Conservation (phyloP, 2,113 vertebrate species). For the Anser brachyrhynchus region DNA sequence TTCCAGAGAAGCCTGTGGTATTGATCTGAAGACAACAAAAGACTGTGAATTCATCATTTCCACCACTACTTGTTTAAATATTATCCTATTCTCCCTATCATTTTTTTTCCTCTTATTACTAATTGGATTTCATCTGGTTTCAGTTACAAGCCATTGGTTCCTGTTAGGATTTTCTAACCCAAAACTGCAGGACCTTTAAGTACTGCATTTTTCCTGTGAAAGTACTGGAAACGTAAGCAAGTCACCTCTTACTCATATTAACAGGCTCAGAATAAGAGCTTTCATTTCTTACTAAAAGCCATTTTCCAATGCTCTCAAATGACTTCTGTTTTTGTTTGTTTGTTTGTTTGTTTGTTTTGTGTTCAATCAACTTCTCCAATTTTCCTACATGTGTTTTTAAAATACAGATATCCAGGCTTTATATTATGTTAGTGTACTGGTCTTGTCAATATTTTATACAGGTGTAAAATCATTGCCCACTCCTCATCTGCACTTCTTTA, state of each 20-base stretch:
- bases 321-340: not conserved
- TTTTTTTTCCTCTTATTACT: not conserved
- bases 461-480: not conserved
- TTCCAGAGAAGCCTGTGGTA: not conserved
- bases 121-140: slow-evolving; percentile 4
- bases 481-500: not conserved
- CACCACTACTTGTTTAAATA: slow-evolving; percentile 5
- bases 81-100: not conserved
- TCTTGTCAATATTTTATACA: not conserved
- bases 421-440: not conserved
- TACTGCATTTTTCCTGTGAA: not conserved
- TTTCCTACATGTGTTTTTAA: not conserved
- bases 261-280: not conserved
- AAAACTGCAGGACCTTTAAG: not conserved
- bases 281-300: not conserved
- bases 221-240: not conserved
- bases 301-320: not conserved
- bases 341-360: too few species aligned
- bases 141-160: not conserved
- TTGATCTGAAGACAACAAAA: slow-evolving; percentile 28
- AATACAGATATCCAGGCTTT: not conserved
- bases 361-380: not conserved
- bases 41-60: slow-evolving; percentile 23
- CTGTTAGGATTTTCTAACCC: not conserved
- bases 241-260: not conserved